Evolutionary conservation across 2,888 invertebrate species (phyloP), one percentile per base, ranked within the genome.

Genomic region (Drosophila birchii): DNA sequence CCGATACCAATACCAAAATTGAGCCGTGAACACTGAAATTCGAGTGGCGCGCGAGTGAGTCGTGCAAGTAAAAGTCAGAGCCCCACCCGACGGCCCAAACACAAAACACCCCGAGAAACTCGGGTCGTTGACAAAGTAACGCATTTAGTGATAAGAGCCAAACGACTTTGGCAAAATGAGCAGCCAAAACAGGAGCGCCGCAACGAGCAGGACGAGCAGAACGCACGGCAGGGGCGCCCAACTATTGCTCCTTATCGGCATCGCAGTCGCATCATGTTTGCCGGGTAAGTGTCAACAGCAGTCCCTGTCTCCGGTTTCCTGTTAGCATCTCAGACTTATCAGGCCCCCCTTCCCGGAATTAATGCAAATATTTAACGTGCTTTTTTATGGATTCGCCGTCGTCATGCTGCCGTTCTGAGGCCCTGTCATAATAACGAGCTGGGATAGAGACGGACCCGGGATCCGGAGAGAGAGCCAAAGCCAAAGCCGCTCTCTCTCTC

Each of bases 191-290:
- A 78, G 61, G 62, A 49, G 60, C 62, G 53, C 20, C 45, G 66
- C 45, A 26, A 69, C 45, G n/a, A 2, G 20, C 61, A 64, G 47
- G 29, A 73, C 54, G 56, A 67, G 49, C 64, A 58, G 39, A 39
- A 69, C 26, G 51, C 72, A 41, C 45, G 60, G 47, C 2, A 72
- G 54, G n/a, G 56, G 53, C 43, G 72, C 77, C 59, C 83, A 86
- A 80, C 80, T 86, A 84, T 81, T 85, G 84, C 85, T 84, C 71
- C 68, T 88, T 80, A 86, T 87, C 89, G 83, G 90, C 90, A 83
- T 89, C 80, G 81, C 87, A 86, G 83, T 72, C 54, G 64, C 86
- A 62, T 61, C 75, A 80, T 90, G 81, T 76, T 72, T 90, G 78
- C 81, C 89, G 86, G 90, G 90, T 90, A 90, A 90, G 90, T 90